Percentiles rank a stretch among this genome's conserved stretches.
Conservation (phyloP, 2,888 invertebrate genomes). For the Protula sp. region DNA sequence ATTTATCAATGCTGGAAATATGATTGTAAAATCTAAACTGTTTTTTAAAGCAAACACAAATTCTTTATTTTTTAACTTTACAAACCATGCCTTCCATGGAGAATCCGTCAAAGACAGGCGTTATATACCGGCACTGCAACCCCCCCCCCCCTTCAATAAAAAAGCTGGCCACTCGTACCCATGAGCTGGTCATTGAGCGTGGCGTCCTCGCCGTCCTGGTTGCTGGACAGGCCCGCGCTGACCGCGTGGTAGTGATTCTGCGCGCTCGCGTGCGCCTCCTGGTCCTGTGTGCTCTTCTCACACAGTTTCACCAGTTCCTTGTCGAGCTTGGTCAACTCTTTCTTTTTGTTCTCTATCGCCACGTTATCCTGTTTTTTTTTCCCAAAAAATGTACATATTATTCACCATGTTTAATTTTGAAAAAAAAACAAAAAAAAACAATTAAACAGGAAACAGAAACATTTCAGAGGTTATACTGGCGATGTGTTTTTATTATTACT, state of each 20-base stretch:
- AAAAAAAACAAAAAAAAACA: neutral
- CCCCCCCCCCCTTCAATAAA: too few relatives aligned
- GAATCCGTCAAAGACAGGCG: too few relatives aligned
- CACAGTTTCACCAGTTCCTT: constrained; percentile 65
- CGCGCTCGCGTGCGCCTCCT: constrained; percentile 66
- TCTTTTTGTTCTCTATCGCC: constrained; percentile 60
- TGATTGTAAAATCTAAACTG: too few relatives aligned
- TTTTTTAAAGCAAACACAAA: too few relatives aligned
- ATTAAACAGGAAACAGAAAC: too few relatives aligned
- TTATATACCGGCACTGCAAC: neutral
- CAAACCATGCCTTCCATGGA: too few relatives aligned
- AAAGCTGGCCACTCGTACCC: too few relatives aligned
- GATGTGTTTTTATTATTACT: too few relatives aligned
- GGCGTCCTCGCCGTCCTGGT: constrained; percentile 69
- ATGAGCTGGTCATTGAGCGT: constrained; percentile 87
- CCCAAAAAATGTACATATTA: neutral
- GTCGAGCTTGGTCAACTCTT: constrained; percentile 56
- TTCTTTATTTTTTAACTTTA: too few relatives aligned
- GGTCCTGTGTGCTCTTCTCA: constrained; percentile 64
- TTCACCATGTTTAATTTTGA: neutral
- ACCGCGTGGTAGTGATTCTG: constrained; percentile 79
- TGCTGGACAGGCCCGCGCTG: constrained; percentile 73
- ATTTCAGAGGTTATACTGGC: too few relatives aligned
- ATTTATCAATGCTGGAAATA: too few relatives aligned
- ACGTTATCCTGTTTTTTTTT: constrained; percentile 57